Conservation (phyloP, 35 echinoderm and acorn worm genomes). For the Apostichopus parvimensis region DNA sequence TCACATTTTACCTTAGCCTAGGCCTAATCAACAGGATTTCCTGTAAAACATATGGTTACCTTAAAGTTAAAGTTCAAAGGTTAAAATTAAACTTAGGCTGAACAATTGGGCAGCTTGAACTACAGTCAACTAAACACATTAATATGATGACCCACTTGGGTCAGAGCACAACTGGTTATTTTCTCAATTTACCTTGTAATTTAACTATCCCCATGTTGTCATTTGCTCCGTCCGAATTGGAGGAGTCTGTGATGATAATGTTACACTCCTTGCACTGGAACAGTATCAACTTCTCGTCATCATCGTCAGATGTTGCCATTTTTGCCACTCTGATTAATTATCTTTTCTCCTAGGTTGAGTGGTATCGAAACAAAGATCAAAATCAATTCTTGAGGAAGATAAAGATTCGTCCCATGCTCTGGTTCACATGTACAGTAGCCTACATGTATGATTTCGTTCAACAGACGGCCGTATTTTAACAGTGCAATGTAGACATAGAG, state of each 20-base stretch:
- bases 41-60: not conserved
- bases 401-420: too few species aligned
- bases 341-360: too few species aligned
- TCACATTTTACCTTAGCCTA: not conserved
- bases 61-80: too few species aligned
- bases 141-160: not conserved
- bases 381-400: too few species aligned
- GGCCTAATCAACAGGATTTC: not conserved
- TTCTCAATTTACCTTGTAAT: not conserved
- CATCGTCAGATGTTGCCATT: not conserved
- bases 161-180: not conserved
- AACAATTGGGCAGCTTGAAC: too few species aligned
- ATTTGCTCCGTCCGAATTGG: conserved; percentile 13
- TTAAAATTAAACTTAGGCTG: too few species aligned
- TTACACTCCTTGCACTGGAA: conserved; percentile 16
- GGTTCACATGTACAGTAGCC: too few species aligned
- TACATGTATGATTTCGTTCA: too few species aligned
- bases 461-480: too few species aligned
- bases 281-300: not conserved
- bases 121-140: too few species aligned
- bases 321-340: not conserved
- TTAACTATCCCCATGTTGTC: not conserved
- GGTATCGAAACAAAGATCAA: too few species aligned
- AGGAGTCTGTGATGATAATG: not conserved
- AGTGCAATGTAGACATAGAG: too few species aligned